These are phyloP conservation scores for Rotaria macrura DNA, from an alignment of 2,888 invertebrate genomes.

Conservation along the genomic window DNA sequence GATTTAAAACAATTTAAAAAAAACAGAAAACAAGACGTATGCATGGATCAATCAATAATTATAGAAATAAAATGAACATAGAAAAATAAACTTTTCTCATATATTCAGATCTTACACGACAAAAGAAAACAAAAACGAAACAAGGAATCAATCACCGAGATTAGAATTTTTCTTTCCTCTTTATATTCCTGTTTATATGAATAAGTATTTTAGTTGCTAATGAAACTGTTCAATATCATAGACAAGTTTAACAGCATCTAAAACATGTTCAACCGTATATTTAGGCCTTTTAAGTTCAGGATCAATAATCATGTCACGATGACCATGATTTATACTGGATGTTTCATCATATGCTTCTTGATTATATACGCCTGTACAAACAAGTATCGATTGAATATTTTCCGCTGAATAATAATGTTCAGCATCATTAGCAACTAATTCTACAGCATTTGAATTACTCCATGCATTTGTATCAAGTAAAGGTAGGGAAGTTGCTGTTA, in stretches of 20 bases:
- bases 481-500: background rate
- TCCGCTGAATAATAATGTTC: slow-evolving; percentile 38
- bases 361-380: slow-evolving; percentile 57
- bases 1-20: no score
- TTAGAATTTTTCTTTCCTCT: background rate
- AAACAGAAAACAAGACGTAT: no score
- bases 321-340: slow-evolving; percentile 53
- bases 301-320: slow-evolving; percentile 55
- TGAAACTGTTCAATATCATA: slow-evolving; percentile 49
- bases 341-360: slow-evolving; percentile 48
- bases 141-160: background rate
- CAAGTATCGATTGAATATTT: slow-evolving; percentile 50
- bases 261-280: slow-evolving; percentile 55
- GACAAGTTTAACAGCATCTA: slow-evolving; percentile 55
- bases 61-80: no score
- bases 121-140: background rate
- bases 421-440: slow-evolving; percentile 31
- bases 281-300: slow-evolving; percentile 53
- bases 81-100: no score
- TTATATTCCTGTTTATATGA: background rate
- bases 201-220: background rate
- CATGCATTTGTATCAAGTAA: background rate
- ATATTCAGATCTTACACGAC: background rate
- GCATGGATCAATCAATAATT: no score
- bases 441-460: background rate